Percentiles rank a stretch among this genome's conserved stretches.
These are phyloP conservation scores for Agrotis exclamationis DNA, from an alignment of 2,888 invertebrate species.

Conservation along the genomic window DNA sequence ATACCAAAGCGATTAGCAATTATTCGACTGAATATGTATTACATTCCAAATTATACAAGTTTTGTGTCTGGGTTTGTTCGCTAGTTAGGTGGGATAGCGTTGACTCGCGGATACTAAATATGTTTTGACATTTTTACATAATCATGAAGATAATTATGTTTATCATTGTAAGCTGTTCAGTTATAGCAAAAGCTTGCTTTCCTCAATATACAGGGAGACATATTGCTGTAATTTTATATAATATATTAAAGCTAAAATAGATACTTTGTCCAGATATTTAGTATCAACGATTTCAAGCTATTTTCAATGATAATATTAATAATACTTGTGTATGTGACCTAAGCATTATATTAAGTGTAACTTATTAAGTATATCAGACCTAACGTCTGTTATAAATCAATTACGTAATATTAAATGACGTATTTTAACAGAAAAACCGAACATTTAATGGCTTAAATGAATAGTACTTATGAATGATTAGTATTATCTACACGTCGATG, in stretches of 20 bases:
- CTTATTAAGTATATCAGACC: slow-evolving; percentile 67
- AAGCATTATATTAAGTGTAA: slow-evolving; percentile 65
- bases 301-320: slow-evolving; percentile 46
- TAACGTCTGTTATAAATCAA: slow-evolving; percentile 54
- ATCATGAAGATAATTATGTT: slow-evolving; percentile 10
- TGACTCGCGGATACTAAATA: slow-evolving; percentile 50
- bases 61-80: slow-evolving; percentile 62
- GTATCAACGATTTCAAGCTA: slow-evolving; percentile 34
- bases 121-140: slow-evolving; percentile 1
- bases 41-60: slow-evolving; percentile 67
- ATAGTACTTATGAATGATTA: slow-evolving; percentile 80
- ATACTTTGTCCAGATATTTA: slow-evolving; percentile 32
- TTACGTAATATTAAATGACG: slow-evolving; percentile 65
- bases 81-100: slow-evolving; percentile 61
- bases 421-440: slow-evolving; percentile 54
- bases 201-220: slow-evolving; percentile 43
- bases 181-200: slow-evolving; percentile 34
- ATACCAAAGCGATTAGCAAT: slow-evolving; percentile 28
- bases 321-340: slow-evolving; percentile 70
- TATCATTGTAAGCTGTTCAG: slow-evolving; percentile 22
- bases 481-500: slow-evolving; percentile 82
- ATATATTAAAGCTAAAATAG: slow-evolving; percentile 15
- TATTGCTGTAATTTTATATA: slow-evolving; percentile 23
- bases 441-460: slow-evolving; percentile 59
- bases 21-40: slow-evolving; percentile 60